These are phyloP conservation scores for Lacanobia wlatinum DNA, from an alignment of 2,888 invertebrate genomes.

Conservation along the genomic window DNA sequence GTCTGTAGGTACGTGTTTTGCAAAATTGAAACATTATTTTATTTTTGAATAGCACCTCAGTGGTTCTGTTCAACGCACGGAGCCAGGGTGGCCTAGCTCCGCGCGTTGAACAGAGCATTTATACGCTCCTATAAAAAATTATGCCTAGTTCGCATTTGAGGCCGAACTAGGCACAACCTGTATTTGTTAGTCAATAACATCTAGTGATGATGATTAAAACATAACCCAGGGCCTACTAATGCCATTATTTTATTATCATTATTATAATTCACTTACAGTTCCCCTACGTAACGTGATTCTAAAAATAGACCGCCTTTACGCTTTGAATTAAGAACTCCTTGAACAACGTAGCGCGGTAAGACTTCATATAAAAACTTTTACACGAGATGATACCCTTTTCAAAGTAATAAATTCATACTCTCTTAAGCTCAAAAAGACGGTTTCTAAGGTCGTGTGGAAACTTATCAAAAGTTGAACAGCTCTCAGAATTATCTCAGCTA, in stretches of 20 bases:
- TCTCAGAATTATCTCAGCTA: slow-evolving; percentile 44
- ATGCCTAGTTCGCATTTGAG: no score
- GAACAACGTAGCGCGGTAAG: slow-evolving; percentile 4
- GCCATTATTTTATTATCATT: not conserved
- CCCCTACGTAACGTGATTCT: not conserved
- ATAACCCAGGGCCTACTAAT: no score
- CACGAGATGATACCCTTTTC: slow-evolving; percentile 34
- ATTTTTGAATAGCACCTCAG: no score
- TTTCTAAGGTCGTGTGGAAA: slow-evolving; percentile 33
- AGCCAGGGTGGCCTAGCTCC: no score
- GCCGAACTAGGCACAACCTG: no score
- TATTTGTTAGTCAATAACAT: no score
- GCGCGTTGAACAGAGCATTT: no score
- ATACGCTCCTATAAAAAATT: no score
- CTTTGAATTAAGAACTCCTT: slow-evolving; percentile 20
- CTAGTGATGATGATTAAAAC: no score
- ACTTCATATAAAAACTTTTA: slow-evolving; percentile 39
- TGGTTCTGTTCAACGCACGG: no score
- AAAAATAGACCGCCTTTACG: not conserved
- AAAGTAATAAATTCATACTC: slow-evolving; percentile 54
- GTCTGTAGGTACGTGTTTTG: not conserved
- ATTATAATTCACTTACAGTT: not conserved
- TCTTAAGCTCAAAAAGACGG: slow-evolving; percentile 37
- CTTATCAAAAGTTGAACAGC: slow-evolving; percentile 46
- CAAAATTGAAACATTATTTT: not conserved